phyloP scores from a whole-genome alignment of 2,797 vertebrate genomes.

The Enteromius afrohamiltoni region DNA sequence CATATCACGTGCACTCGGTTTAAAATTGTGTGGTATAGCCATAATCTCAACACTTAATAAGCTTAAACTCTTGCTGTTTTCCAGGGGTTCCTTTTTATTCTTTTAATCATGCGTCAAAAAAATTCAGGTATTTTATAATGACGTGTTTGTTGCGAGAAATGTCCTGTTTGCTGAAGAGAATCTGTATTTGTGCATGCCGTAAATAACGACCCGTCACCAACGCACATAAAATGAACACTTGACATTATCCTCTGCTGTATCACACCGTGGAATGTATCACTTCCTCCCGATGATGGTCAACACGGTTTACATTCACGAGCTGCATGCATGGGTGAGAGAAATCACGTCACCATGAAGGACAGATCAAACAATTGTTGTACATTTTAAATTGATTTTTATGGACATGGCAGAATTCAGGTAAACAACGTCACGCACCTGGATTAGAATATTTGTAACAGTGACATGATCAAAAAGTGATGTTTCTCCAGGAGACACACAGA shows the following conservation, averaged over 20 bases:
- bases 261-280: constrained; percentile 65
- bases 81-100: constrained; percentile 55
- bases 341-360: constrained; percentile 50
- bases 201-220: constrained; percentile 49
- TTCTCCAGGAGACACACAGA: constrained; percentile 41
- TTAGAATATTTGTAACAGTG: constrained; percentile 56
- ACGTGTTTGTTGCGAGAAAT: constrained; percentile 60
- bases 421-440: constrained; percentile 52
- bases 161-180: constrained; percentile 53
- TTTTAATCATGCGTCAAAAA: constrained; percentile 63
- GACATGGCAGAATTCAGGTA: constrained; percentile 60
- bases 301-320: constrained; percentile 56
- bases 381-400: constrained; percentile 67
- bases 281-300: constrained; percentile 41
- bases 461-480: constrained; percentile 51
- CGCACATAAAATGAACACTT: constrained; percentile 45
- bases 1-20: not conserved
- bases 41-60: constrained; percentile 59
- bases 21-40: constrained; percentile 55
- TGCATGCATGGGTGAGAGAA: constrained; percentile 49
- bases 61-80: constrained; percentile 60
- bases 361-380: constrained; percentile 64
- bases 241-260: constrained; percentile 62
- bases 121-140: constrained; percentile 69
- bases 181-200: constrained; percentile 57